Conservation (phyloP, 1,140 invertebrate genomes). For the Bactericera cockerelli region DNA sequence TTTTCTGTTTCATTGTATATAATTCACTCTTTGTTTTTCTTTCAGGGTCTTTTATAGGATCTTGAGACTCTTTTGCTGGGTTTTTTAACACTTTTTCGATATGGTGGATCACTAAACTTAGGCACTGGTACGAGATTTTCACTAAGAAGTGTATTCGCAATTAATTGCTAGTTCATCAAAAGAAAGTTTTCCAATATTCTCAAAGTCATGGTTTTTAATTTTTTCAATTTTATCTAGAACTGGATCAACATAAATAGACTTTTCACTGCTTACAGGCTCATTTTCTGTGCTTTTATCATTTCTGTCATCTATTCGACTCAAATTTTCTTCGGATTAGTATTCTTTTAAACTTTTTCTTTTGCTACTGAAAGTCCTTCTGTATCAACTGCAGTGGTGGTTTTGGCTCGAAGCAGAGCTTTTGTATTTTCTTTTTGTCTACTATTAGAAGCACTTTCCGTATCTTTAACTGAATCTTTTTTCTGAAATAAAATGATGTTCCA, state of each 20-base stretch:
- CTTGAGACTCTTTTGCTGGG: too few species aligned
- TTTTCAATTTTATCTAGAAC: background rate
- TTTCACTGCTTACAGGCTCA: background rate
- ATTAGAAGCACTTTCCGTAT: too few species aligned
- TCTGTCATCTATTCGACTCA: background rate
- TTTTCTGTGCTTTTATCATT: background rate
- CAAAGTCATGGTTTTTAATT: conserved; percentile 4
- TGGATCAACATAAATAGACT: background rate
- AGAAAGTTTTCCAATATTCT: background rate
- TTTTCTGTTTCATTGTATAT: too few species aligned
- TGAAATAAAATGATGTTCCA: too few species aligned
- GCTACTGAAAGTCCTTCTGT: background rate
- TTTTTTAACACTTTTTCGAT: too few species aligned
- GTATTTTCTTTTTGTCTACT: too few species aligned
- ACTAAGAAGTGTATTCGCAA: background rate
- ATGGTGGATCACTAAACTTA: background rate
- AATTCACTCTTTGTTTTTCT: too few species aligned
- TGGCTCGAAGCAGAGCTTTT: too few species aligned
- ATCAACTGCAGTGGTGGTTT: background rate
- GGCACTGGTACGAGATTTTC: background rate
- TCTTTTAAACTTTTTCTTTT: background rate
- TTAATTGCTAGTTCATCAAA: background rate
- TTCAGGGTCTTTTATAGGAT: too few species aligned
- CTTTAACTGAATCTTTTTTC: too few species aligned
- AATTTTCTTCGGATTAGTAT: background rate